A percentile compares a stretch with the other conserved stretches of the same genome.
These are phyloP conservation scores for Drosophila dives DNA, from an alignment of 2,888 invertebrate genomes.

Conservation along the genomic window DNA sequence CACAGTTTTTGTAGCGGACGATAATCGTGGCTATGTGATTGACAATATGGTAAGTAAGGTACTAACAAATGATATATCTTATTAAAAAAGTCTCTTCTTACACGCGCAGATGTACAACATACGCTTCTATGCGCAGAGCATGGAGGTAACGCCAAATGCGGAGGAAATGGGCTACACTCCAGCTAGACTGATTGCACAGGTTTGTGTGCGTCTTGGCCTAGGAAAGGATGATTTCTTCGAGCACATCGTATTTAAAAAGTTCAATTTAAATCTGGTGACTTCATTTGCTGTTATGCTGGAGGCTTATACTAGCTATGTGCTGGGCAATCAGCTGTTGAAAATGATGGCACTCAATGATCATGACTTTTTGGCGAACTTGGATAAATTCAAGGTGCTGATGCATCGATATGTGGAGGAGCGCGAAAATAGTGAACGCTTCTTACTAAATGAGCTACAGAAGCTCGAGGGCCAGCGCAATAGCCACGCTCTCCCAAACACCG, in stretches of 20 bases:
- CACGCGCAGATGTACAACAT: constrained; percentile 78
- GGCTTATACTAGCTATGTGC: constrained; percentile 79
- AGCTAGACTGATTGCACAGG: constrained; percentile 78
- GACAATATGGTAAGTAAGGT: constrained; percentile 75
- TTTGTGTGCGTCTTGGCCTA: constrained; percentile 71
- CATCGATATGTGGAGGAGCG: constrained; percentile 78
- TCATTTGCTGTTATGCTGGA: constrained; percentile 79
- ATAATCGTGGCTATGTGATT: constrained; percentile 78
- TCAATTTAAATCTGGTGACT: constrained; percentile 61
- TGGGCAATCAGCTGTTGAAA: constrained; percentile 79
- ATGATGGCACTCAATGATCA: constrained; percentile 79
- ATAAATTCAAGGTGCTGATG: constrained; percentile 72
- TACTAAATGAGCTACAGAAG: constrained; percentile 75
- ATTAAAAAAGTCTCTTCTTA: background rate
- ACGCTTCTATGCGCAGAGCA: constrained; percentile 77
- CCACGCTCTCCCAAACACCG: constrained; percentile 64
- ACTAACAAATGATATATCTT: background rate
- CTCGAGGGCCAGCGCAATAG: constrained; percentile 70
- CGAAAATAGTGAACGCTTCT: constrained; percentile 76
- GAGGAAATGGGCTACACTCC: constrained; percentile 62
- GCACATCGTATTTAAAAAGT: constrained; percentile 71
- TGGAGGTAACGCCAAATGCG: constrained; percentile 54
- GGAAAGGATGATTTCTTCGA: constrained; percentile 77
- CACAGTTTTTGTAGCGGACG: constrained; percentile 76
- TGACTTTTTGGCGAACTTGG: constrained; percentile 68